phyloP scores from a whole-genome alignment of 2,888 invertebrate genomes.

The Ophion ellenae region DNA sequence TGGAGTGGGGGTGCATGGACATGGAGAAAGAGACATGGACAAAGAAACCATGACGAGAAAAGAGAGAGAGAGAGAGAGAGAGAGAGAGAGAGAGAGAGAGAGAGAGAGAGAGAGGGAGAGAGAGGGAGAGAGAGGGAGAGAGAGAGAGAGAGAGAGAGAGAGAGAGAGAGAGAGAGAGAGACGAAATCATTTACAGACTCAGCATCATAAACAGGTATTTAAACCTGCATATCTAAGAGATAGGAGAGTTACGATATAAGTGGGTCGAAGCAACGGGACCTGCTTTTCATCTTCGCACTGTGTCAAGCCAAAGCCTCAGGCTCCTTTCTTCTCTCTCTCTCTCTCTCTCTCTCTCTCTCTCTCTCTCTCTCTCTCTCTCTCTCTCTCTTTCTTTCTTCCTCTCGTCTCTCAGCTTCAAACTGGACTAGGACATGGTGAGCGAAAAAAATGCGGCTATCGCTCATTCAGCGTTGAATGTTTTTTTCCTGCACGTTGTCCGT shows the following conservation, averaged over 20 bases:
- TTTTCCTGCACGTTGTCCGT: conserved; percentile 31
- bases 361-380: conserved; percentile 16
- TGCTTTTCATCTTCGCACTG: conserved; percentile 78
- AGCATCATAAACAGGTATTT: conserved; percentile 23
- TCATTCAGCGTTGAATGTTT: not conserved
- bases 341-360: conserved; percentile 15
- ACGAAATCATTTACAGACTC: not conserved
- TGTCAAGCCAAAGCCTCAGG: conserved; percentile 75
- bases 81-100: not conserved
- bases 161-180: not conserved
- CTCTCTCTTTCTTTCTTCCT: too few species aligned
- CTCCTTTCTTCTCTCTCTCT: conserved; percentile 60
- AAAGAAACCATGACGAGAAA: not conserved
- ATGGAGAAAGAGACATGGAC: too few species aligned
- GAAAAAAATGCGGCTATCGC: conserved; percentile 27
- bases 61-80: not conserved
- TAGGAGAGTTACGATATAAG: conserved; percentile 77
- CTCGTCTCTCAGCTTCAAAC: too few species aligned
- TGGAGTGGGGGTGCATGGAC: too few species aligned
- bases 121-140: too few species aligned
- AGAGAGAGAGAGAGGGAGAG: not conserved
- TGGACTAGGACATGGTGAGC: conserved; percentile 35
- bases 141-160: too few species aligned
- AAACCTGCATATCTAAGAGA: conserved; percentile 54
- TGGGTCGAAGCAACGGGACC: conserved; percentile 82